Conservation (phyloP, 2,888 invertebrate genomes). For the Agrochola lota region DNA sequence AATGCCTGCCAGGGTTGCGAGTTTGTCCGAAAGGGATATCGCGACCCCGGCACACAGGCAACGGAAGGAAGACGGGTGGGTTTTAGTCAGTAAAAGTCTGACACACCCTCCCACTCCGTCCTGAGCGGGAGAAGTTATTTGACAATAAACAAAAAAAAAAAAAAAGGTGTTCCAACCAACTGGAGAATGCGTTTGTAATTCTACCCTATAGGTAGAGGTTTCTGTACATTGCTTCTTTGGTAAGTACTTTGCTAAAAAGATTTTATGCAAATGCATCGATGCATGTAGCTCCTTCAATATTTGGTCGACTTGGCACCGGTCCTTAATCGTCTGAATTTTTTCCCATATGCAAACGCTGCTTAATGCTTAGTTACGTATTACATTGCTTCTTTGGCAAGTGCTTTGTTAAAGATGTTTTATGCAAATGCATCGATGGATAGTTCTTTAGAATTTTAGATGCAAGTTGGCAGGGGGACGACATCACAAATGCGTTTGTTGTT, state of each 20-base stretch:
- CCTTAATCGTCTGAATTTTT: not conserved
- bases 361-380: not conserved
- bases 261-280: not conserved
- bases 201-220: not conserved
- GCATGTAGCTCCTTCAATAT: not conserved
- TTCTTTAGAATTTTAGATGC: not conserved
- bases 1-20: no score
- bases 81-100: no score
- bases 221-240: not conserved
- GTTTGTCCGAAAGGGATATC: no score
- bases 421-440: not conserved
- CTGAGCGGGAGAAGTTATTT: no score
- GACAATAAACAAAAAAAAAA: no score
- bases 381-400: not conserved
- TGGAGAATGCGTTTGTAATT: not conserved
- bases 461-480: not conserved
- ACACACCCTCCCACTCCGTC: no score
- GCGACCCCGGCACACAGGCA: no score
- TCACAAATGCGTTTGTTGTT: not conserved
- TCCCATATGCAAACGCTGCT: not conserved
- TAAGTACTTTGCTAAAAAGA: not conserved
- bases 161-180: not conserved
- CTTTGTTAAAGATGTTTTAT: no score
- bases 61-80: no score
- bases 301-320: not conserved